These are phyloP conservation scores for Chromoteleia sp. DNA, from an alignment of 2,888 invertebrate genomes.

Conservation along the genomic window DNA sequence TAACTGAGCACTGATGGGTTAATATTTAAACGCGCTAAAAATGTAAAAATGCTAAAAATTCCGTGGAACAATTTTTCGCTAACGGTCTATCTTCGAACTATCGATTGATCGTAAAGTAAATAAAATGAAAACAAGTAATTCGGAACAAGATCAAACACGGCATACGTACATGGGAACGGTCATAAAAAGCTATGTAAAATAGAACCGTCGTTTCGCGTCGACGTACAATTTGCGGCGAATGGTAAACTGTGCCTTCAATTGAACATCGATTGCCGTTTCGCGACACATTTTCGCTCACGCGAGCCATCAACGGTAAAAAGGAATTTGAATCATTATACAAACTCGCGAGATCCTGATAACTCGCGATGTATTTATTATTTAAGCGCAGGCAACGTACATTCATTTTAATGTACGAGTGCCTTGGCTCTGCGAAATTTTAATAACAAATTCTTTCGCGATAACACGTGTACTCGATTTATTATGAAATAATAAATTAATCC, in stretches of 20 bases:
- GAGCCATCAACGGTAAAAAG: conserved; percentile 48
- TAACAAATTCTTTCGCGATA: too few species aligned
- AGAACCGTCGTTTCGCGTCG: conserved; percentile 14
- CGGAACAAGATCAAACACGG: conserved; percentile 25
- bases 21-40: too few species aligned
- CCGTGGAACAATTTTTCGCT: too few species aligned
- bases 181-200: conserved; percentile 32
- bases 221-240: conserved; percentile 21
- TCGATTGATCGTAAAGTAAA: conserved; percentile 11
- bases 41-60: too few species aligned
- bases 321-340: conserved; percentile 41
- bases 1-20: too few species aligned
- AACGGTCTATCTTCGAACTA: not conserved
- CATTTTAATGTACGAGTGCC: conserved; percentile 1
- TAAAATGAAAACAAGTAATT: conserved; percentile 33
- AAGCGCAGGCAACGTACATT: conserved; percentile 24
- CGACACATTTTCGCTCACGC: conserved; percentile 61
- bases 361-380: conserved; percentile 37
- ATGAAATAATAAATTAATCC: too few species aligned
- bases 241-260: conserved; percentile 37
- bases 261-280: conserved; percentile 55
- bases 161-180: conserved; percentile 11
- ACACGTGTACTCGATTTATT: too few species aligned
- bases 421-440: not conserved
- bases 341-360: conserved; percentile 35